phyloP scores from a whole-genome alignment of 2,888 invertebrate genomes.

The Polymixis lichenea region DNA sequence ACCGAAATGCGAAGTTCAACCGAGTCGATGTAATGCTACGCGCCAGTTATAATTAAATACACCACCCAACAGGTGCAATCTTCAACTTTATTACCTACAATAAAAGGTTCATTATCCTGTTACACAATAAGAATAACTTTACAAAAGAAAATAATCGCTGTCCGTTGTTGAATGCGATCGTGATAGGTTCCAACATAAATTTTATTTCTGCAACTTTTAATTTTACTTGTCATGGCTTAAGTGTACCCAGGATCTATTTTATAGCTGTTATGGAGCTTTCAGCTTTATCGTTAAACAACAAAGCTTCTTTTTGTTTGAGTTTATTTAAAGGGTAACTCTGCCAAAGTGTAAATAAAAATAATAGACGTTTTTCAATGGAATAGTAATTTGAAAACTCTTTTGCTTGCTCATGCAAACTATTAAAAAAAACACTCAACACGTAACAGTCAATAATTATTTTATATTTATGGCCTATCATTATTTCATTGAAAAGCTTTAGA shows the following conservation, averaged over 20 bases:
- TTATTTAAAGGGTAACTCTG: slow-evolving; percentile 21
- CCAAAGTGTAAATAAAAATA: slow-evolving; percentile 42
- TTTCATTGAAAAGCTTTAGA: background rate
- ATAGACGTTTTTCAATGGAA: slow-evolving; percentile 34
- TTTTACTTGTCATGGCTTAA: slow-evolving; percentile 55
- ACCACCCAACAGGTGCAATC: slow-evolving; percentile 40
- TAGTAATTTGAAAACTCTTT: slow-evolving; percentile 31
- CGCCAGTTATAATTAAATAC: slow-evolving; percentile 55
- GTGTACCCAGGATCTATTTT: slow-evolving; percentile 24
- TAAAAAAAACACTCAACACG: slow-evolving; percentile 2
- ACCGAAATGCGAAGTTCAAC: slow-evolving; percentile 57
- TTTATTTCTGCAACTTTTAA: slow-evolving; percentile 59
- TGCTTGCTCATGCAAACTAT: slow-evolving; percentile 29
- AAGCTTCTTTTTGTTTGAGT: background rate
- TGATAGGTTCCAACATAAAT: slow-evolving; percentile 61
- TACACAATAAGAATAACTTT: slow-evolving; percentile 8
- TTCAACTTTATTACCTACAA: slow-evolving; percentile 35
- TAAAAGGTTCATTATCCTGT: slow-evolving; percentile 37
- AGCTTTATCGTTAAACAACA: slow-evolving; percentile 7
- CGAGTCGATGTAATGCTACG: slow-evolving; percentile 39
- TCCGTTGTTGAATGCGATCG: slow-evolving; percentile 50
- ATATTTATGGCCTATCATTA: slow-evolving; percentile 37
- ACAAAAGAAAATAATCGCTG: slow-evolving; percentile 55
- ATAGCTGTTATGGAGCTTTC: slow-evolving; percentile 6
- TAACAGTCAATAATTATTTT: slow-evolving; percentile 4